Evolutionary conservation across 35 echinoderm and acorn worm genomes (phyloP).

Genomic region (Patiria miniata): DNA sequence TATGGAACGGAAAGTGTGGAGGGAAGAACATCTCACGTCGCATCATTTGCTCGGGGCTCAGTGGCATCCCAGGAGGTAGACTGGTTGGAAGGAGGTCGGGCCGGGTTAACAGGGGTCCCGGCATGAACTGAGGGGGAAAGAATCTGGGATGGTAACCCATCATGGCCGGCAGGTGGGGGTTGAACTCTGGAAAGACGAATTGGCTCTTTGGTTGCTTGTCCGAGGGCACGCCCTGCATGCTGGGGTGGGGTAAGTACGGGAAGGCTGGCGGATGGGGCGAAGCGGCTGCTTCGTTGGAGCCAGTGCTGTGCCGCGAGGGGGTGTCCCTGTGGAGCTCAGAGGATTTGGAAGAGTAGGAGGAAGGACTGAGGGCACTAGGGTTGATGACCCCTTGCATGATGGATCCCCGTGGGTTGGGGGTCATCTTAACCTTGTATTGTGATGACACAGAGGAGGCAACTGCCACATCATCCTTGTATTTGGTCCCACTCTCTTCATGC

Average conservation of each 20-base stretch:
- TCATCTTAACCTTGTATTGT: conserved; percentile 63
- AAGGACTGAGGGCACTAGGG: conserved; percentile 28
- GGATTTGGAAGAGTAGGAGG: conserved; percentile 13
- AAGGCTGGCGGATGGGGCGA: conserved; percentile 18
- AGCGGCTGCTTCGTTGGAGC: conserved; percentile 11
- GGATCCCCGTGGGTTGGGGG: conserved; percentile 70
- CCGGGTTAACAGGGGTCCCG: conserved; percentile 36
- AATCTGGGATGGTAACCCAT: conserved; percentile 53
- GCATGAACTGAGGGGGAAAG: conserved; percentile 49
- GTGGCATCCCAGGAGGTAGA: conserved; percentile 52
- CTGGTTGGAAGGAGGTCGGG: conserved; percentile 54
- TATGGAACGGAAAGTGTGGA: conserved; percentile 45
- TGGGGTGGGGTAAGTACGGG: conserved; percentile 27
- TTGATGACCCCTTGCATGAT: conserved; percentile 90
- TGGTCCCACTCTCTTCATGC: not conserved
- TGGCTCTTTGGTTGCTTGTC: conserved; percentile 14
- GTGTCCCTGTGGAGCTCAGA: conserved; percentile 23
- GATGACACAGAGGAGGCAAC: not conserved
- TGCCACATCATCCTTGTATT: not conserved
- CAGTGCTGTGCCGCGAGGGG: conserved; percentile 11
- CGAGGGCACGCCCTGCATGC: not conserved
- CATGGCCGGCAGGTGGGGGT: conserved; percentile 32
- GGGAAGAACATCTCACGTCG: conserved; percentile 61
- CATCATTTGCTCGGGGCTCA: conserved; percentile 53
- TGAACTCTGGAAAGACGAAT: conserved; percentile 18